phyloP scores from a whole-genome alignment of 2,797 vertebrate genomes.

The Hozukius guyotensis region DNA sequence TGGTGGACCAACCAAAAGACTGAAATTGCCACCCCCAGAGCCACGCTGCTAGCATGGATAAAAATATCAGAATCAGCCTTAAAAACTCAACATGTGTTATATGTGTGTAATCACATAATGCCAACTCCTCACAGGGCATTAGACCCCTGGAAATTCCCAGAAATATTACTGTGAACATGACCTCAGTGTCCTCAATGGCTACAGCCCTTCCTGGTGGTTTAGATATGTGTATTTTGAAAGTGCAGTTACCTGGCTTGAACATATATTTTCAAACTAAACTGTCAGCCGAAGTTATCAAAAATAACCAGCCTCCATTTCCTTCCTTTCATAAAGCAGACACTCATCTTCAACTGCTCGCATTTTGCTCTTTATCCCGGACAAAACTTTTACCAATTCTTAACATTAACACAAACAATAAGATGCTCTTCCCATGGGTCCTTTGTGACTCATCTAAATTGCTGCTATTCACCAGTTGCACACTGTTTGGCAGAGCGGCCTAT shows the following conservation, averaged over 20 bases:
- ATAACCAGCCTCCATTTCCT: conserved; percentile 8
- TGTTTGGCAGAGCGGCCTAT: conserved; percentile 25
- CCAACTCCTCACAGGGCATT: background rate
- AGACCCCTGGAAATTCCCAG: background rate
- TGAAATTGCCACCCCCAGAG: fast-evolving
- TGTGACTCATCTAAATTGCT: conserved; percentile 70
- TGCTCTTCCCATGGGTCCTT: conserved; percentile 51
- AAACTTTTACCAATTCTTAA: conserved; percentile 38
- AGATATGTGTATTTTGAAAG: background rate
- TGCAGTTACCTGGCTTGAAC: background rate
- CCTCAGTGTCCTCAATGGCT: background rate
- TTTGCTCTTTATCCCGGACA: conserved; percentile 20
- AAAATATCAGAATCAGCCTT: background rate
- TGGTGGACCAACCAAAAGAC: background rate
- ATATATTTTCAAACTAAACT: conserved; percentile 15
- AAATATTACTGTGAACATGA: background rate
- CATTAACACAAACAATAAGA: conserved; percentile 59
- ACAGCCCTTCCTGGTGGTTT: background rate
- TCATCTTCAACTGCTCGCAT: conserved; percentile 9
- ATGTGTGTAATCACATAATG: background rate
- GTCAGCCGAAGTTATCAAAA: conserved; percentile 2
- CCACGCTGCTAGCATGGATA: no score
- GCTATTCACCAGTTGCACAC: conserved; percentile 56
- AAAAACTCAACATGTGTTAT: background rate
- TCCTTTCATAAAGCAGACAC: conserved; percentile 25